Conservation (phyloP, 2,888 invertebrate genomes). For the Stegana nigrithorax region DNA sequence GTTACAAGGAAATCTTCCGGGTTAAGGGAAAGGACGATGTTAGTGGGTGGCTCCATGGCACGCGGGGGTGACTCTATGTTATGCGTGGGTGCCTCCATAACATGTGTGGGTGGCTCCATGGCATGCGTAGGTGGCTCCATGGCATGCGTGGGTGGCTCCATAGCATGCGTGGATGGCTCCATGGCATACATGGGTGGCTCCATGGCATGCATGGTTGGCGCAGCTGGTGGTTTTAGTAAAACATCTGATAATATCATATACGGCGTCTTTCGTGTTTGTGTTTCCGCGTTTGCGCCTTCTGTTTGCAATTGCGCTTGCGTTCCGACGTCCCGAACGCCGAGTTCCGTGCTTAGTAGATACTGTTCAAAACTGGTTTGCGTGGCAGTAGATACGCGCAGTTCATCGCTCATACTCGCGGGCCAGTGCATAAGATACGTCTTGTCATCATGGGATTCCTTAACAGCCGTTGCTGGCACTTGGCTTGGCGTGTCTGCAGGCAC, state of each 20-base stretch:
- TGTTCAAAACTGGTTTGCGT: constrained; percentile 72
- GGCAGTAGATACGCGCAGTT: constrained; percentile 64
- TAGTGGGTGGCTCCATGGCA: no score
- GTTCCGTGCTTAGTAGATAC: constrained; percentile 29
- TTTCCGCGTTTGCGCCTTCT: background rate
- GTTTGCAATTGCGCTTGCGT: background rate
- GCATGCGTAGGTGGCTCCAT: no score
- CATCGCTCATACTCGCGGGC: constrained; percentile 25
- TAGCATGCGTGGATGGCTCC: no score
- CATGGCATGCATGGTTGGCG: background rate
- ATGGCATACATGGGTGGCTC: no score
- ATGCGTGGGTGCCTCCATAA: no score
- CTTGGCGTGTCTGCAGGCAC: no score
- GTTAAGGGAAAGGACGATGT: no score
- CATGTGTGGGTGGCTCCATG: background rate
- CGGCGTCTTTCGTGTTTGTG: background rate
- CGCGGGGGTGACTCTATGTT: no score
- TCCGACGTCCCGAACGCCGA: background rate
- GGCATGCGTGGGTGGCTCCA: no score
- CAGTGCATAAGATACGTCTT: constrained; percentile 13
- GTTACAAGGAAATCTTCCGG: constrained; percentile 70
- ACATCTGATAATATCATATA: no score
- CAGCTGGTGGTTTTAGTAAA: background rate
- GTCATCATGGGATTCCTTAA: no score
- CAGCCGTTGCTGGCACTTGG: no score